Conservation (phyloP, 2,888 invertebrate species). For the Rhorus exstirpatorius region DNA sequence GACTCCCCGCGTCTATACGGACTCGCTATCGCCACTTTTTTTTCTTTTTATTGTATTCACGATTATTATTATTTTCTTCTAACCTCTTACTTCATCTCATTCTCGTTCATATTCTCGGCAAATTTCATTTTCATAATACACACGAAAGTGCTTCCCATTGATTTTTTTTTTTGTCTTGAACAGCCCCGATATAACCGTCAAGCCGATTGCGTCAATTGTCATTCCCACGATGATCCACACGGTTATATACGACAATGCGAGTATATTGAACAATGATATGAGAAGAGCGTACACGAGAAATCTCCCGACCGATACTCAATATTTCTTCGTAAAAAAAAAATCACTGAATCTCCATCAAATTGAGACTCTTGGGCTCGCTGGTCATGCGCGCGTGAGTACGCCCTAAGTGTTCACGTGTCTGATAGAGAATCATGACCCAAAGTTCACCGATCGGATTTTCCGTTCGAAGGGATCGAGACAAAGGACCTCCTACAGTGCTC, state of each 20-base stretch:
- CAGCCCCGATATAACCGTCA: background rate
- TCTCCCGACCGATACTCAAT: slow-evolving; percentile 17
- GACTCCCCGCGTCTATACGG: background rate
- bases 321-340: slow-evolving; percentile 13
- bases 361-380: slow-evolving; percentile 36
- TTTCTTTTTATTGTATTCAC: background rate
- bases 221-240: slow-evolving; percentile 18
- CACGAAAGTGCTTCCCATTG: background rate
- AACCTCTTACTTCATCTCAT: slow-evolving; percentile 3
- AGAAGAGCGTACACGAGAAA: slow-evolving; percentile 27
- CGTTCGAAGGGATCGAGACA: slow-evolving; percentile 60
- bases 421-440: slow-evolving; percentile 5
- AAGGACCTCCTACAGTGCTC: slow-evolving; percentile 28
- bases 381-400: background rate
- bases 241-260: slow-evolving; percentile 14
- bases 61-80: slow-evolving; percentile 15
- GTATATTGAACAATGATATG: slow-evolving; percentile 40
- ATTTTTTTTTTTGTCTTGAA: slow-evolving; percentile 3
- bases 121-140: slow-evolving; percentile 64
- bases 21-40: slow-evolving; percentile 18
- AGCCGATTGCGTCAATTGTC: slow-evolving; percentile 24
- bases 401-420: background rate
- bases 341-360: slow-evolving; percentile 46
- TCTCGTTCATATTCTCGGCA: slow-evolving; percentile 64
- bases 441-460: slow-evolving; percentile 45